Base-by-base conservation (phyloP, 2,888 invertebrate genomes). In the Corbicula japonica region DNA sequence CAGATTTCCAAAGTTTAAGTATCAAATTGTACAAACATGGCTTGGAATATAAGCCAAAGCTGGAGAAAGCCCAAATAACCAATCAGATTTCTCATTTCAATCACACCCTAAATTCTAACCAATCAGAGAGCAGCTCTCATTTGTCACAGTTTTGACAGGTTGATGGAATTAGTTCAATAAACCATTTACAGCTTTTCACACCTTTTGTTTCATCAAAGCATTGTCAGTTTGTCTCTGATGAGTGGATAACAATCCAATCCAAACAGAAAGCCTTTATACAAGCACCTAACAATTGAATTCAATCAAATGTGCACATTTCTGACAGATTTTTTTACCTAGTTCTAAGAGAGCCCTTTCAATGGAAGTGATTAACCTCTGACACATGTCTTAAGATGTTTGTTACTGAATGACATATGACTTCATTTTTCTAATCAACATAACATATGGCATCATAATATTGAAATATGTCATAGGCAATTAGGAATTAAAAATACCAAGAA, bases 141-240 rank as follows among this genome's bases (percentile, higher is more conserved):
- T 54, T 54, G 28, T 54, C 58, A 58, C 35, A 35, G 58, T 58
- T 58, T 58, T 34, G 58, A n/a, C 35, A 28, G 12, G 6, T 12
- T 58, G 8, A 58, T 21, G 6, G 6, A 21, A 26, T 58, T 3
- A 35, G 10, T 35, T 12, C 10, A 58, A 34, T 58, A 58, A 58
- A 28, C 58, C 34, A 58, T 58, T 34, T 52, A 32, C 10, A 61
- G 65, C 38, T 65, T 52, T 54, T 65, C 65, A 65, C 65, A 65
- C 52, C 48, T 65, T 34, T 46, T 10, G 5, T 3, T 28, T 23
- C 23, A 50, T 35, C 38, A 65, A 65, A 52, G 10, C 41, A 41
- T 18, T 41, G 10, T 10, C 41, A 41, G 41, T 41, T 10, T 41
- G 41, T 41, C 41, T 41, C 18, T 10, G 41, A 10, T 41, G 41